Percentiles rank a stretch among this genome's conserved stretches.
Conservation (phyloP, 2,888 invertebrate species). For the Philereme vetulata region DNA sequence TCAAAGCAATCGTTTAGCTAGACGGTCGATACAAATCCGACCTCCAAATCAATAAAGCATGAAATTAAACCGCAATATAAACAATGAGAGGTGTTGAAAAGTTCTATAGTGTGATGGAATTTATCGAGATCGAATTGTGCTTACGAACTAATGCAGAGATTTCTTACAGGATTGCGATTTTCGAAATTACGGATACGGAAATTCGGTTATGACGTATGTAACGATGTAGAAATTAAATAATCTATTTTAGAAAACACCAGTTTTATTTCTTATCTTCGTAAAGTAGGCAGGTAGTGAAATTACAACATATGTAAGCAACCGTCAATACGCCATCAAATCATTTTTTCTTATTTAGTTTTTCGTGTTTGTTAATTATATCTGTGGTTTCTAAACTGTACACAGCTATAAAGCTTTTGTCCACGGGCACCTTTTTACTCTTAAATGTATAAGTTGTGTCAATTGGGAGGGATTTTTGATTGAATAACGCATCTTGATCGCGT, state of each 20-base stretch:
- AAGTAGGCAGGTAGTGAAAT: too few relatives aligned
- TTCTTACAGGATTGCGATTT: too few relatives aligned
- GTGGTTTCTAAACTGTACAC: conserved; percentile 55
- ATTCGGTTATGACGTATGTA: too few relatives aligned
- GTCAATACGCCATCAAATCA: conserved; percentile 50
- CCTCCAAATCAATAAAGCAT: conserved; percentile 46
- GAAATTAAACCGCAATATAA: conserved; percentile 50
- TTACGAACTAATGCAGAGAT: neutral
- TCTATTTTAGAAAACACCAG: too few relatives aligned
- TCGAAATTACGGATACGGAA: too few relatives aligned
- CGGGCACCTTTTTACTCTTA: conserved; percentile 10
- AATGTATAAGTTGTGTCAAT: conserved; percentile 3
- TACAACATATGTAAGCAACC: conserved; percentile 44
- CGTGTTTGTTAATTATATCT: conserved; percentile 20
- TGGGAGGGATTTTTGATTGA: conserved; percentile 3
- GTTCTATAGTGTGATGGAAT: conserved; percentile 19
- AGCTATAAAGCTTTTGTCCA: conserved; percentile 40
- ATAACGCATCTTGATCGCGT: conserved; percentile 17
- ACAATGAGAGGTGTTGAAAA: conserved; percentile 34
- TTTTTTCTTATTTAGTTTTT: conserved; percentile 27
- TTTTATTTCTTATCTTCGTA: too few relatives aligned
- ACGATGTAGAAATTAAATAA: too few relatives aligned
- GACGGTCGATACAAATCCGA: conserved; percentile 42
- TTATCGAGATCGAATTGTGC: conserved; percentile 19
- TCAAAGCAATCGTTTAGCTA: conserved; percentile 37